These are phyloP conservation scores for Cynocephalus volans DNA, from an alignment of 2,113 vertebrate genomes.

Conservation along the genomic window DNA sequence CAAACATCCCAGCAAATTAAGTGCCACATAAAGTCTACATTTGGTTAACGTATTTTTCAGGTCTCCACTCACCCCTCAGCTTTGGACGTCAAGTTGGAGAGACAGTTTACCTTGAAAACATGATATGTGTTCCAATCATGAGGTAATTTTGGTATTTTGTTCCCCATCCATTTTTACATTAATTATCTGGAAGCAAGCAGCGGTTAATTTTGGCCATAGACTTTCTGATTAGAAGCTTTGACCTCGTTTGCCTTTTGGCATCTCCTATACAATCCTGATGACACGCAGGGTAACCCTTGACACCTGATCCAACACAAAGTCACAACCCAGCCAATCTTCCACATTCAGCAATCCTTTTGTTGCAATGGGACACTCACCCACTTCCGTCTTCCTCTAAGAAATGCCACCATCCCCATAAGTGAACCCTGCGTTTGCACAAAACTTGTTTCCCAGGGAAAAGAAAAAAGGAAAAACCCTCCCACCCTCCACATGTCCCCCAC, in stretches of 20 bases:
- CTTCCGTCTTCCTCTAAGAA: constrained; percentile 79
- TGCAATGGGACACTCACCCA: constrained; percentile 86
- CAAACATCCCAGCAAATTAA: not conserved
- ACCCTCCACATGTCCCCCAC: not conserved
- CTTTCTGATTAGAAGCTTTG: constrained; percentile 95
- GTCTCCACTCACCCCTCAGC: not conserved
- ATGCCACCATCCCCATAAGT: constrained; percentile 16
- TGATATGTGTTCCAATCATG: constrained; percentile 80
- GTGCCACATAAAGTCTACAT: fast-evolving
- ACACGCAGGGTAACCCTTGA: constrained; percentile 93
- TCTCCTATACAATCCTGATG: constrained; percentile 91
- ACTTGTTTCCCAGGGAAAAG: constrained; percentile 77
- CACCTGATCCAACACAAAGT: constrained; percentile 94
- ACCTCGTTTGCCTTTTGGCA: constrained; percentile 92
- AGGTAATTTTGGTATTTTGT: constrained; percentile 88
- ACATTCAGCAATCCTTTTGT: constrained; percentile 92
- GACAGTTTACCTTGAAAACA: constrained; percentile 75
- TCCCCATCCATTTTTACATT: constrained; percentile 95
- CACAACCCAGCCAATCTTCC: constrained; percentile 89
- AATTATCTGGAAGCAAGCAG: constrained; percentile 95
- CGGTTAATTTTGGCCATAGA: constrained; percentile 97
- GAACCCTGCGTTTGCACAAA: constrained; percentile 56
- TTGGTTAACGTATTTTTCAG: not conserved
- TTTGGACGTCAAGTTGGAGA: constrained; percentile 2
- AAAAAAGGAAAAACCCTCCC: constrained; percentile 58